phyloP scores from a whole-genome alignment of 2,113 vertebrate species.

The Addax nasomaculatus region DNA sequence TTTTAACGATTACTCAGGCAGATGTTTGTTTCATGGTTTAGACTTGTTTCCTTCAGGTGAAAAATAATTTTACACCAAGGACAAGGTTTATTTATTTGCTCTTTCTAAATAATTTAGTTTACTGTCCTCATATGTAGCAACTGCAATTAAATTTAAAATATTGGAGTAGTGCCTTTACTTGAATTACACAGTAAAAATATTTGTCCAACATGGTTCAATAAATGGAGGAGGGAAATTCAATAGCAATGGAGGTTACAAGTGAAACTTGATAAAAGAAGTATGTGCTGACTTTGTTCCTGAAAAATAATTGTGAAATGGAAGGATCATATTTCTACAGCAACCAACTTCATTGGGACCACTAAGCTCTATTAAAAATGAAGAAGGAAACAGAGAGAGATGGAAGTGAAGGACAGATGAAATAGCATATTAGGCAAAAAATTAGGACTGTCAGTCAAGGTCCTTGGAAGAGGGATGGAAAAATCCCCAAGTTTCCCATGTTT shows the following conservation, averaged over 20 bases:
- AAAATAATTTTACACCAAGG: background rate
- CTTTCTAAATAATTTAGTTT: background rate
- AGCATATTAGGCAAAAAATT: background rate
- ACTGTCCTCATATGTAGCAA: background rate
- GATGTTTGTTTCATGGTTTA: background rate
- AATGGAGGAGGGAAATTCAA: background rate
- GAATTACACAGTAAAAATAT: constrained; percentile 15
- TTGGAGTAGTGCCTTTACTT: background rate
- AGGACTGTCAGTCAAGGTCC: background rate
- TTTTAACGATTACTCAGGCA: background rate
- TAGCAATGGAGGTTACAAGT: background rate
- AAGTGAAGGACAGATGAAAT: background rate
- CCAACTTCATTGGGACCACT: constrained; percentile 3
- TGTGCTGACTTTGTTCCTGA: constrained; percentile 23
- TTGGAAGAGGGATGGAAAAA: background rate
- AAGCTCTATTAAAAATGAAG: constrained; percentile 38
- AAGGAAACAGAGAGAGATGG: background rate
- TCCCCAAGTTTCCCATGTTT: background rate
- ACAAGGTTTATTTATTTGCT: background rate
- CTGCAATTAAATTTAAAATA: constrained; percentile 40
- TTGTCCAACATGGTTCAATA: constrained; percentile 31
- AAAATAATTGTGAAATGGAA: constrained; percentile 48
- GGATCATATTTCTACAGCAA: constrained; percentile 49
- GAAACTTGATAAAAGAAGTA: constrained; percentile 23
- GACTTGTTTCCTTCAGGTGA: background rate